These are phyloP conservation scores for Saxidomus purpurata DNA, from an alignment of 1,140 invertebrate species.

Conservation along the genomic window DNA sequence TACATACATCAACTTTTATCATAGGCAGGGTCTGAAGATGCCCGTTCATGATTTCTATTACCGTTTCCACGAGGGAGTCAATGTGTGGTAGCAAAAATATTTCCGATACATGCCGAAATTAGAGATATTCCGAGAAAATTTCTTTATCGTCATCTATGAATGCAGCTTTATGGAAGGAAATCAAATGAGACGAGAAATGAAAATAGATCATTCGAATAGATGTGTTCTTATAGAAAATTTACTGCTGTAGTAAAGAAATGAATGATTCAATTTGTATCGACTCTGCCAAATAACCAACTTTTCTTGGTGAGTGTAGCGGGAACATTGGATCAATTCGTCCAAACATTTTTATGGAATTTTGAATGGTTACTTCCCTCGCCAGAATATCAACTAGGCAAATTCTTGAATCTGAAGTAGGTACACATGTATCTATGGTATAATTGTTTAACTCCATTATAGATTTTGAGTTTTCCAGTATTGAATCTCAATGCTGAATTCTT, in stretches of 20 bases:
- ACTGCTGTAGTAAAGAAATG: slow-evolving; percentile 60
- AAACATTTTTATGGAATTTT: slow-evolving; percentile 46
- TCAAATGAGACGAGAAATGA: slow-evolving; percentile 66
- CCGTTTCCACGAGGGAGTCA: slow-evolving; percentile 6
- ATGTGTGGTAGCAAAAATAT: background rate
- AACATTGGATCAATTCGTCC: slow-evolving; percentile 39
- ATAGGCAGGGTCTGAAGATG: slow-evolving; percentile 31
- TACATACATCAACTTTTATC: slow-evolving; percentile 55
- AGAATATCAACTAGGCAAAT: slow-evolving; percentile 9
- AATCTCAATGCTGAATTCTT: background rate
- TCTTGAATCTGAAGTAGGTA: slow-evolving; percentile 1
- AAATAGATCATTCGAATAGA: slow-evolving; percentile 67
- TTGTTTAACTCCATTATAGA: background rate
- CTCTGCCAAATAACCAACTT: slow-evolving; percentile 43
- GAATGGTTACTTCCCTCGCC: background rate
- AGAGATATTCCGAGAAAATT: slow-evolving; percentile 56
- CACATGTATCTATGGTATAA: slow-evolving; percentile 6
- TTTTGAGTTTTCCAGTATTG: background rate
- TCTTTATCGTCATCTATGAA: slow-evolving; percentile 54
- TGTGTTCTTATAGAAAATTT: slow-evolving; percentile 66
- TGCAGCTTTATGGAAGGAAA: slow-evolving; percentile 47
- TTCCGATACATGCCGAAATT: slow-evolving; percentile 50
- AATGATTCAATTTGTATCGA: slow-evolving; percentile 68
- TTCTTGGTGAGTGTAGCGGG: slow-evolving; percentile 14
- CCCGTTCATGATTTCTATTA: slow-evolving; percentile 30